Evolutionary conservation across 2,113 vertebrate genomes (phyloP), one percentile per base, ranked within the genome.

Genomic region (Tachysurus vachellii): DNA sequence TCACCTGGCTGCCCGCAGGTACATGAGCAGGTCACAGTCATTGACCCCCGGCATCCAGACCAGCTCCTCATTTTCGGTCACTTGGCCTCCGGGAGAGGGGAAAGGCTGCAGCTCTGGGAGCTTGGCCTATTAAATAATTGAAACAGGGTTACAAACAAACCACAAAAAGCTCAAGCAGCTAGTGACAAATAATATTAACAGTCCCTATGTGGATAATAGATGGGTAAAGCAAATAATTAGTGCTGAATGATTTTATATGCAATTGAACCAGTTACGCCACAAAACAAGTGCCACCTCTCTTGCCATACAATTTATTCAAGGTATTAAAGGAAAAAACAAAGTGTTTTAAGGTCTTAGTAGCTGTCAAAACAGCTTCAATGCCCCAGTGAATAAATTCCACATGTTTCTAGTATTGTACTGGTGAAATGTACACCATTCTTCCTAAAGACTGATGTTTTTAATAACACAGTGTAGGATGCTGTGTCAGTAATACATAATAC

Each of bases 11-110:
- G 98, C 98, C 93, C 98, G 94, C 90, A 99, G 95, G 94, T 99
- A 99, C 98, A 99, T 99, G 28, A 99, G 97, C 90, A 99, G 95
- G 94, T 99, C 98, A 89, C 98, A 99, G 94, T 99, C 98, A 14
- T 99, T 99, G 91, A 99, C 97, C 80, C 98, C 98, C 0, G 98
- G 98, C 97, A 97, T 99, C 98, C 98, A 99, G 61, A 99, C 98
- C 62, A 99, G 95, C 71, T 99, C 97, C 90, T 99, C 98, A 85
- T 99, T 97, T 89, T 98, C 98, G 0, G 98, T 99, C 93, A 99
- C 96, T 88, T 97, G 97, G 73, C 96, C 95, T 80, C 96, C 96
- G 53, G 97, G 96, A 89, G 97, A 97, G 82, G 97, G 97, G 92
- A 99, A 99, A 0, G 98, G 97, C 91, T 98, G 98, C 91, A 99